Evolutionary conservation across 37 sponge, comb jelly and placozoan species (phyloP), one percentile per base, ranked within the genome.

Genomic region (Halisarca cf. caerulea): DNA sequence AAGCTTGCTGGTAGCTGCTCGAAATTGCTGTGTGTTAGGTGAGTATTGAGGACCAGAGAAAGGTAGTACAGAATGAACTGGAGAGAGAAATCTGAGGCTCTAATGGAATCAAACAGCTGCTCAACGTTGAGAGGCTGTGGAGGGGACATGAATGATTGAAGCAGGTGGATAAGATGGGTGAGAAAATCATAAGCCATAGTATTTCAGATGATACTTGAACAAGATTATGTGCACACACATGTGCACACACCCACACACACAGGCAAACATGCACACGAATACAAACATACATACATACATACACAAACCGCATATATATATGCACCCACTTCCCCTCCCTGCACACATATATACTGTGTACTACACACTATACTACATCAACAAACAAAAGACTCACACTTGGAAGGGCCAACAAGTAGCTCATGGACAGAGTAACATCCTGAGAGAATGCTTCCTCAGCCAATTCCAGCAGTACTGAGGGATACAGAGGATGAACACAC

Each of bases 41-140:
- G 15, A 33, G 51, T 33, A 71, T 87, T 89, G 30, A 93, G 34
- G 15, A 82, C 70, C 21, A 93, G 82, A 55, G 80, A 87, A 35
- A 74, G 20, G 59, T 73, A 90, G 79, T 90, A 93, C 0, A 90
- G 36, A n/a, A 80, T 78, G 42, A 93, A 30, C 24, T 90, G 83
- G 17, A 89, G 82, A 27, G 77, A 73, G 64, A 84, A 86, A 24
- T 41, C 59, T 21, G 79, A 53, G 17, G 82, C 51, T 17, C 58
- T 36, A 11, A 88, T 25, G 20, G 37, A 78, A 30, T 78, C 74
- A 20, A 88, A 43, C 58, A 88, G 45, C 23, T 71, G 27, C 0
- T 85, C 79, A 74, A 54, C 78, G 20, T 33, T 11, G 53, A 82
- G 23, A 27, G 86, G 59, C 86, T 85, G 32, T 36, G 34, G 8